Evolutionary conservation across 2,797 vertebrate species (phyloP), one percentile per base, ranked within the genome.

Genomic region (Hydrolagus colliei): DNA sequence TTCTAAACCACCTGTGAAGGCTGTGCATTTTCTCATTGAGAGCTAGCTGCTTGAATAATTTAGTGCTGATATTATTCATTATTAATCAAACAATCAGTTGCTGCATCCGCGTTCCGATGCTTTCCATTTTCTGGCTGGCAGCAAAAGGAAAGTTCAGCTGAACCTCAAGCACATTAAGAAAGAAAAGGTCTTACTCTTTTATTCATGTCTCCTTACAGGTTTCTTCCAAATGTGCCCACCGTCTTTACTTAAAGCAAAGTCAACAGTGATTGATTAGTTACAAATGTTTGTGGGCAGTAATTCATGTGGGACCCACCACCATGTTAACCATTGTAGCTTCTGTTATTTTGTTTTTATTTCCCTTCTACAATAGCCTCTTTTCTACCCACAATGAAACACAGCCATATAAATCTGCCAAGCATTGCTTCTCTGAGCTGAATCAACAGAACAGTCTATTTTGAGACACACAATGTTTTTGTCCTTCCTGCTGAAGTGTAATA

Each of bases 11-110:
- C 63, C 20, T 7, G 7, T 32, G 41, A 82, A 16, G 79, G 65
- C 79, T 82, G 32, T 65, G 12, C 22, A 8, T 41, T 82, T 41
- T 67, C 27, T 82, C 79, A 71, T 84, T 84, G 41, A 84, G 32
- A 41, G 32, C 1, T 41, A 41, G 32, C 1, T 41, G 65, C 65
- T 71, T 84, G 35, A 84, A 84, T 84, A 68, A 84, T 84, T 84
- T 68, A 84, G 71, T 71, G 79, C 65, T 84, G 16, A 68, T 84
- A 84, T 41, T 84, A 84, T 84, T 67, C 18, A 84, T 84, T 84
- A 84, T 84, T 84, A 84, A 84, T 18, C 1, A 35, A 68, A 71
- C 65, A 84, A 84, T 71, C 65, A 71, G 65, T 67, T 32, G 62
- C 7, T 65, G 22, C 59, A 79, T 10, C 61, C 12, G 52, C 16